These are phyloP conservation scores for Carassius auratus DNA, from an alignment of 2,113 vertebrate species.

Conservation along the genomic window DNA sequence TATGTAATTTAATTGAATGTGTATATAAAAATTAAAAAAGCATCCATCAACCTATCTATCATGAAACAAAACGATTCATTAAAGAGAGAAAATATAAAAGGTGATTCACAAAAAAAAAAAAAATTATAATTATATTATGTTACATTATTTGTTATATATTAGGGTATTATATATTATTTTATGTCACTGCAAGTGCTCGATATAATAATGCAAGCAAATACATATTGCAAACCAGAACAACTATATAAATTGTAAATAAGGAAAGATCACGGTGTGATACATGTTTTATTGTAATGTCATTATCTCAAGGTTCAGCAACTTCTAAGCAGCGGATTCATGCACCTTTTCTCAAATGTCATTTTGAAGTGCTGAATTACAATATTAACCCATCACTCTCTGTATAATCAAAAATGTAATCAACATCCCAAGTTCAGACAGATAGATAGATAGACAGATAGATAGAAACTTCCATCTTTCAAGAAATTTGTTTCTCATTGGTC, in stretches of 20 bases:
- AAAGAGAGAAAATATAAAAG: neutral
- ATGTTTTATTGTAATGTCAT: conserved; percentile 66
- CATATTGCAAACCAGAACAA: neutral
- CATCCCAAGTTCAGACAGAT: neutral
- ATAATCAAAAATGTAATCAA: conserved; percentile 15
- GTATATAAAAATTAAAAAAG: no score
- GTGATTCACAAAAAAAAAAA: neutral
- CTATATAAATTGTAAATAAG: neutral
- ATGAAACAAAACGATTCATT: neutral
- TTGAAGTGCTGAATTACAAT: conserved; percentile 65
- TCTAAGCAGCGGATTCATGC: conserved; percentile 82
- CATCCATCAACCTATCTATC: no score
- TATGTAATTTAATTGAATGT: no score
- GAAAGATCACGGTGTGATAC: conserved; percentile 58
- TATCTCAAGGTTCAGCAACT: conserved; percentile 51
- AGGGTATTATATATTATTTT: neutral
- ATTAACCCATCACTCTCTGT: conserved; percentile 55
- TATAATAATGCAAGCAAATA: neutral
- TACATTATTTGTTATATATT: neutral
- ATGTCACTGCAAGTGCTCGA: no score
- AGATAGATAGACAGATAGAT: neutral
- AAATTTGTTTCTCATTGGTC: conserved; percentile 24
- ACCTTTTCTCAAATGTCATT: conserved; percentile 76
- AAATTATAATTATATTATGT: neutral
- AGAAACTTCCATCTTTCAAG: neutral